phyloP scores from a whole-genome alignment of 35 echinoderm and acorn worm species.

The Ophioderma brevispina region DNA sequence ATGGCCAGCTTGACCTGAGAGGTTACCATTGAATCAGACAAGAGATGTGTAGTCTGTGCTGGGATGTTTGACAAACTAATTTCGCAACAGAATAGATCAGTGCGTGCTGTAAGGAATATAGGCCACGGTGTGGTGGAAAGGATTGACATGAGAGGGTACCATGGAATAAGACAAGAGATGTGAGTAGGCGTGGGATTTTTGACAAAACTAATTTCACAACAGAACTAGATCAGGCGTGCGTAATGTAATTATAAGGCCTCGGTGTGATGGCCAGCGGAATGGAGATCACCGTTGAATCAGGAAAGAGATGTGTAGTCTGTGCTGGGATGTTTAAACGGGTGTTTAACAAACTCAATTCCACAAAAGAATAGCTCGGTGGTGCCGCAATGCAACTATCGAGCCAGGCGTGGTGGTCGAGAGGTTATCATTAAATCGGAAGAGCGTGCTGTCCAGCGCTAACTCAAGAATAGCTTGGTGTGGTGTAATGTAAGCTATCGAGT shows the following conservation, averaged over 20 bases:
- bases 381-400: no score
- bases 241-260: no score
- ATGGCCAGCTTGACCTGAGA: slow-evolving; percentile 48
- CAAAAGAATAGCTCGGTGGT: no score
- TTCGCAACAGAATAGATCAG: slow-evolving; percentile 35
- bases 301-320: no score
- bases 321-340: no score
- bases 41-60: slow-evolving; percentile 44
- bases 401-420: slow-evolving; percentile 48
- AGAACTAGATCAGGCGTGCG: slow-evolving; percentile 34
- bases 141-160: slow-evolving; percentile 44
- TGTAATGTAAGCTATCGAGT: no score
- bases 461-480: no score
- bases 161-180: slow-evolving; percentile 66
- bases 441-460: no score
- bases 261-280: no score
- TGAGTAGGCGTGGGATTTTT: slow-evolving; percentile 30
- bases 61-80: slow-evolving; percentile 23
- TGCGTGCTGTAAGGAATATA: slow-evolving; percentile 64
- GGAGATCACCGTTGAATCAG: no score
- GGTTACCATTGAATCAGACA: slow-evolving; percentile 64
- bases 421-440: slow-evolving; percentile 65
- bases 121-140: no score
- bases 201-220: background rate
- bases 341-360: no score